phyloP scores from a whole-genome alignment of 2,888 invertebrate species.

The Cheilosia pagana region DNA sequence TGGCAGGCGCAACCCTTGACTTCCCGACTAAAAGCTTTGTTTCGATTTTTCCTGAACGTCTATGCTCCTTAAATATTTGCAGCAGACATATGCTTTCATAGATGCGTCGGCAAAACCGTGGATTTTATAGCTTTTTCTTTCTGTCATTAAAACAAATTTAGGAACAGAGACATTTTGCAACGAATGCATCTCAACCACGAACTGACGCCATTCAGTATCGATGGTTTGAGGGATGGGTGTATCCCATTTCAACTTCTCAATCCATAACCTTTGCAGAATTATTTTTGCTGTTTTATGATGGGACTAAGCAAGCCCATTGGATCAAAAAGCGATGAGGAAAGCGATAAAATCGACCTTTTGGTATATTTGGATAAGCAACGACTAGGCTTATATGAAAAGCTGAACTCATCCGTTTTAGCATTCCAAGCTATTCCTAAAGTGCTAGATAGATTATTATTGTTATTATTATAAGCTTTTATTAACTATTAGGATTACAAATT shows the following conservation, averaged over 20 bases:
- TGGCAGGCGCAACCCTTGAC: constrained; percentile 67
- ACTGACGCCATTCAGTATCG: constrained; percentile 12
- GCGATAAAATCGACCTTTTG: constrained; percentile 22
- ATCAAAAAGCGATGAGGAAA: constrained; percentile 54
- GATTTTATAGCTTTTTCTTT: neutral
- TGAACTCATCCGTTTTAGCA: neutral
- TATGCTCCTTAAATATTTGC: constrained; percentile 43
- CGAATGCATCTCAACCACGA: constrained; percentile 14
- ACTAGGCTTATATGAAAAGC: neutral
- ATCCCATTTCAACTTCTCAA: constrained; percentile 56
- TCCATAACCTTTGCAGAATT: constrained; percentile 60
- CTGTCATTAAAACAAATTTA: constrained; percentile 6
- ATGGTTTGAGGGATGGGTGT: constrained; percentile 20
- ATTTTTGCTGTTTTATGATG: constrained; percentile 62
- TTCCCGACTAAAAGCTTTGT: constrained; percentile 55
- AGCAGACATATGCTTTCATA: constrained; percentile 57
- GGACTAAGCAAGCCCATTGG: constrained; percentile 62
- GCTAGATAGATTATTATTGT: constrained; percentile 4
- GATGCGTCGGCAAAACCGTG: constrained; percentile 51
- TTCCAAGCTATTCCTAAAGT: constrained; percentile 28
- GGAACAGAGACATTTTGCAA: constrained; percentile 27
- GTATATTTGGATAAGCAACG: neutral
- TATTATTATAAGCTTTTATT: no score
- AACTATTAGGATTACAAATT: no score
- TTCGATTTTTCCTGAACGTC: constrained; percentile 8